Percentiles rank a stretch among this genome's conserved stretches.
Evolutionary conservation across 2,113 vertebrate species (phyloP).

Genomic region (Hydropotes inermis): DNA sequence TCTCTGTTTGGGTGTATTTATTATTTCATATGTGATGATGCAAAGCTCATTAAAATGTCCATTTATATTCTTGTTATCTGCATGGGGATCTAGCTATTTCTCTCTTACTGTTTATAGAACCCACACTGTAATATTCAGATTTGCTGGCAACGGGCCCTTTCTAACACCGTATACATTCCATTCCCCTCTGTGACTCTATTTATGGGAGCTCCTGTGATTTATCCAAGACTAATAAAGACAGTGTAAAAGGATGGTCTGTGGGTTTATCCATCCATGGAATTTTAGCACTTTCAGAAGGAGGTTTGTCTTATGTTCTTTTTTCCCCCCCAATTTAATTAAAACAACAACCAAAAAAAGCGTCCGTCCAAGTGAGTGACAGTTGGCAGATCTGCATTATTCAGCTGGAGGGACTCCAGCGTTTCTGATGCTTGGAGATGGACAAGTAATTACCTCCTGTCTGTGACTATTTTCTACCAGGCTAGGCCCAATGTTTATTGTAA

Average conservation of each 20-base stretch:
- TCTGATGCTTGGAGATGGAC: conserved; percentile 60
- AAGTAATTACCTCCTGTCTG: conserved; percentile 75
- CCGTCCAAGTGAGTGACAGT: conserved; percentile 55
- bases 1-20: conserved; percentile 70
- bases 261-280: conserved; percentile 35
- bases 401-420: conserved; percentile 68
- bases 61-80: conserved; percentile 59
- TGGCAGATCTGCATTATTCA: conserved; percentile 60
- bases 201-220: conserved; percentile 12
- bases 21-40: conserved; percentile 65
- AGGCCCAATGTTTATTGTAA: conserved; percentile 70
- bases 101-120: conserved; percentile 46
- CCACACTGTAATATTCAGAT: conserved; percentile 25
- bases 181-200: conserved; percentile 7
- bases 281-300: conserved; percentile 36
- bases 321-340: conserved; percentile 56
- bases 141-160: conserved; percentile 26
- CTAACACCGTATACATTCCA: not conserved
- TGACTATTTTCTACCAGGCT: conserved; percentile 70
- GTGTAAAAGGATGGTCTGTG: not conserved
- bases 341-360: conserved; percentile 32
- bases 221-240: conserved; percentile 34
- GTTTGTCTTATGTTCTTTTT: not conserved
- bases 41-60: conserved; percentile 59
- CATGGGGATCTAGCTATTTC: conserved; percentile 22